Base-by-base conservation (phyloP, 2,113 vertebrate genomes). In the Pyxicephalus adspersus region DNA sequence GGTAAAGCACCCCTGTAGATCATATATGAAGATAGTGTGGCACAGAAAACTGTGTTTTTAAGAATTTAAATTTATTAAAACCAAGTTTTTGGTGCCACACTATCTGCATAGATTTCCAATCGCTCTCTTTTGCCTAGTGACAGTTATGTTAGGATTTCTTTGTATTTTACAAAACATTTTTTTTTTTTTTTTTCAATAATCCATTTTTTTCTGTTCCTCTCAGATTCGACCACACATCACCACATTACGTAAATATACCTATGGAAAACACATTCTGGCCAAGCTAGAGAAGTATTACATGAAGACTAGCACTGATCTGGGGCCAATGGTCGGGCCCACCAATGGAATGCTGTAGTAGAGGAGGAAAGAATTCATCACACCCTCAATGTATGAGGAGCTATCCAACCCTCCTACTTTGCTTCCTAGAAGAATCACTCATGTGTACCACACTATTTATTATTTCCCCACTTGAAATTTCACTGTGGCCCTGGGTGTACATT, bases 261-360 rank as follows among this genome's bases (percentile, higher is more conserved):
- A 99, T 0, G 97, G 97, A 71, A 99, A 99, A 89, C 97, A 99
- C 92, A 99, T 99, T 85, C 89, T 99, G 92, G 97, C 97, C 86
- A 99, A 99, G 92, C 76, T 99, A 89, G 97, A 99, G 77, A 99
- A 99, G 89, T 99, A 98, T 86, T 99, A 98, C 94, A 95, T 99
- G 96, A 99, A 98, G 91, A 98, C 96, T 63, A 97, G 92, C n/a
- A 90, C 96, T 70, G 97, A 99, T 80, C 92, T 99, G 81, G 97
- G 96, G 78, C 96, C 97, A 70, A 96, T 99, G 65, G 96, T 97
- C 16, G 96, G 95, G 83, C 97, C 97, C 79, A 90, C 97, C 15
- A 99, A 99, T 20, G 97, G 97, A 84, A 95, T 99, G 91, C 94
- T 99, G 86, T 99, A 92, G 91, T 89, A 20, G 25, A 71, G 65